Evolutionary conservation across 2,113 vertebrate genomes (phyloP), one percentile per base, ranked within the genome.

Genomic region (Macrotus californicus): DNA sequence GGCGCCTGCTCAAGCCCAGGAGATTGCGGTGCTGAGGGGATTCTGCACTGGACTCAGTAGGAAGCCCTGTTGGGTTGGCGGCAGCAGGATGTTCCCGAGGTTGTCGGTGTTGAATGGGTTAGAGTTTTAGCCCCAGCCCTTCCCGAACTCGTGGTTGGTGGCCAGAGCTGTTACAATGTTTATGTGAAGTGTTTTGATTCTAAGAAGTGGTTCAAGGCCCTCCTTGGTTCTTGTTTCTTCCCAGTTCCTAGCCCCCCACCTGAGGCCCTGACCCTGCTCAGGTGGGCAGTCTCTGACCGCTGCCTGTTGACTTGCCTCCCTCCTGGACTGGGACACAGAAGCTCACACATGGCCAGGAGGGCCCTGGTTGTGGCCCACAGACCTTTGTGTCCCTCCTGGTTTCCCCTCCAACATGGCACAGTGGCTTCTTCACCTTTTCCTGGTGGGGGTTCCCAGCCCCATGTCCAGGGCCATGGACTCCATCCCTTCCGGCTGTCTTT

Each of bases 1-100:
- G 67, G 90, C 50, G 18, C 94, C 69, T 70, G 90, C 92, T 95
- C 76, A 87, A 94, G 46, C 76, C 76, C n/a, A 79, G 93, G 81
- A 93, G 82, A 90, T 77, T 94, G 59, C 73, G 82, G 72, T 82
- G 50, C 69, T 52, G 81, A 67, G 77, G 90, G 69, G 94, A 95
- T 87, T 92, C 24, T 1, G 5, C 61, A 56, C 52, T 83, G 84
- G 41, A 61, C 87, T 41, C 73, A 91, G 66, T 64, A 54, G 90
- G 79, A 52, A 91, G 54, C 61, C 61, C 1, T 0, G 16, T 7
- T 73, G 84, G 64, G 75, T 73, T 48, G 8, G 24, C 2, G 24
- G 92, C 64, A 43, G 29, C 61, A 89, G 92, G 31, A 43, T 46
- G 19, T 24, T 72, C 21, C 4, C 52, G 83, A 66, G 64, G 67